Base-by-base conservation (phyloP, 2,113 vertebrate species). In the Pipra filicauda region DNA sequence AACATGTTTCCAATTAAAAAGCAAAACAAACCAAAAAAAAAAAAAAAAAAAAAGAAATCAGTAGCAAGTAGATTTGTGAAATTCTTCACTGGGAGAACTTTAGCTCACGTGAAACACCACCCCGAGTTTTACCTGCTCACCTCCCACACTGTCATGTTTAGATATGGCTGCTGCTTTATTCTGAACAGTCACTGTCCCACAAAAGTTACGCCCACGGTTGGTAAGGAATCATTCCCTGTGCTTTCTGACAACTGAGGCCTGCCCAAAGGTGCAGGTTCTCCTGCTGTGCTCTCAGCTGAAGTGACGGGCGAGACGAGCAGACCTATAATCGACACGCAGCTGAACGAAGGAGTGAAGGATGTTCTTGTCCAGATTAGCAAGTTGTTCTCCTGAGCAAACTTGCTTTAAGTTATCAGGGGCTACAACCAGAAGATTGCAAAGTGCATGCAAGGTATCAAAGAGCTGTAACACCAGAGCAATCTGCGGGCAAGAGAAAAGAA, bases 391-490 rank as follows among this genome's bases (percentile, higher is more conserved):
- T 48, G 99, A 99, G 97, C 99, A 99, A 82, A 99, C 99, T 97
- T 99, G 99, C 97, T 99, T 99, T 94, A 99, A 98, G 96, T 99
- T 99, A 98, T 99, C 99, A 33, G 99, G 99, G 85, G 99, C 99
- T 57, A 99, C 99, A 28, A 99, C 99, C 96, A 99, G 98, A 80
- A 99, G 99, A 98, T 99, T 99, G 98, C 99, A 99, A 94, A 99
- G 99, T 92, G 99, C 99, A 80, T 99, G 99, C 96, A 99, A 98
- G 31, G 99, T 99, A 98, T 99, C 99, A 86, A 99, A 99, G 94
- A 99, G 99, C 91, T 99, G 99, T 96, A 99, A 98, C 87, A 99
- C 99, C 96, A 99, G 97, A 12, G 98, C 98, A 86, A 99, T 99
- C 99, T 99, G 97, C 33, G 27, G 95, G 85, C 73, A 89, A 97